A percentile compares a stretch with the other conserved stretches of the same genome.
These are phyloP conservation scores for Coendou prehensilis DNA, from an alignment of 2,797 vertebrate genomes.

Conservation along the genomic window DNA sequence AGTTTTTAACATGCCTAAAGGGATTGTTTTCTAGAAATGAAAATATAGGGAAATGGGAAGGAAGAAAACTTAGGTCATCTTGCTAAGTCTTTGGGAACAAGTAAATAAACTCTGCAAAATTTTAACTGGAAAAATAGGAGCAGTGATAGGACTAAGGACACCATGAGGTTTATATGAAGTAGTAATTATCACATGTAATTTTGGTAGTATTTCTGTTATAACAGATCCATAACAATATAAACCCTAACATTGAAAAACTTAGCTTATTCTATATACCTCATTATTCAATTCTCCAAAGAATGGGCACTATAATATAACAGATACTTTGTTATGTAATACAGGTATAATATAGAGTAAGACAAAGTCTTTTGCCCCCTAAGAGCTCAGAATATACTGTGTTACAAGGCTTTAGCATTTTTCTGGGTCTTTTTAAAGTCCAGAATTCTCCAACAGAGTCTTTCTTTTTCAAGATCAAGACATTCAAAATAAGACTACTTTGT, in stretches of 20 bases:
- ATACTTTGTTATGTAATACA: neutral
- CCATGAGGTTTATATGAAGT: neutral
- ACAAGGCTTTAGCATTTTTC: neutral
- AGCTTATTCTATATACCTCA: neutral
- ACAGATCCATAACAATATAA: neutral
- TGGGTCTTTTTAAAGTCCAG: neutral
- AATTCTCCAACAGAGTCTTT: neutral
- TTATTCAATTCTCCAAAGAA: neutral
- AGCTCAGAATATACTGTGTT: neutral
- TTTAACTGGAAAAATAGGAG: neutral
- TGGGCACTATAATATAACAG: neutral
- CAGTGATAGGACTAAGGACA: neutral
- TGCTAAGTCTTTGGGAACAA: neutral
- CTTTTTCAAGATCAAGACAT: neutral
- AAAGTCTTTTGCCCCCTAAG: neutral
- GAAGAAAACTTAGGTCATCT: neutral
- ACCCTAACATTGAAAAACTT: slow-evolving; percentile 11
- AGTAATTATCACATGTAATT: neutral
- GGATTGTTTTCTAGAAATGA: slow-evolving; percentile 23
- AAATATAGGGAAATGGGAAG: neutral
- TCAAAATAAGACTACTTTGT: neutral
- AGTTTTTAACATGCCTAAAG: slow-evolving; percentile 24
- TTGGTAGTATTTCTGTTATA: neutral
- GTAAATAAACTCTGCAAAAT: slow-evolving; percentile 3
- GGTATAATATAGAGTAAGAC: neutral